Evolutionary conservation across 2,797 vertebrate species (phyloP), one percentile per base, ranked within the genome.

Genomic region (Muscicapa comitata): DNA sequence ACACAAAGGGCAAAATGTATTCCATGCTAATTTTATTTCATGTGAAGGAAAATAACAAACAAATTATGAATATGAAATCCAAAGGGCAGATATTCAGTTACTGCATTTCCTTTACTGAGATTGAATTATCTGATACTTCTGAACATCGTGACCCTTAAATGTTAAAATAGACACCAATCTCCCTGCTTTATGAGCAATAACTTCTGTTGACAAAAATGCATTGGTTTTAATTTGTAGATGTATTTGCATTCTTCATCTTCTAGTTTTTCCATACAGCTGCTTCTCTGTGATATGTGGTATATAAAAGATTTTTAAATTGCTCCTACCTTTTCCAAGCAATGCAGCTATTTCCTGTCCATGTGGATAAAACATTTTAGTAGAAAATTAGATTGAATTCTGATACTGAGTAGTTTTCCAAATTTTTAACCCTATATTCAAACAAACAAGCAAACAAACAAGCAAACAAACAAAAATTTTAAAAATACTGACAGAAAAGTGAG

Each of bases 31-130:
- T 92, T 93, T 80, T 57, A 67, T 91, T 92, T 86, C 35, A 47
- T 7, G 26, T 55, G 61, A 82, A 89, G 43, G n/a, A 86, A 95
- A 91, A 94, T 38, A 88, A 73, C 66, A 80, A 84, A 90, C 42
- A 88, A 86, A 71, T 77, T 59, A 62, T 42, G 45, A 24, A 61
- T 54, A 35, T 67, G 45, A 76, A 85, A 92, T 91, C 33, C 67
- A 63, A 82, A 67, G 42, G 40, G 33, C 17, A 70, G 43, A n/a
- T 87, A 87, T 59, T 84, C 50, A 53, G 16, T 79, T 93, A 40
- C 50, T 65, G 37, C 38, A 40, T 89, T 89, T 79, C 63, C 48
- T 85, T 86, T 88, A 82, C 71, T 65, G 45, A 35, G 83, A 71
- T 54, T 80, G 83, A 81, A 71, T 92, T 85, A 57, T 35, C 9